Conservation (phyloP, 1,140 invertebrate genomes). For the Phortica variegata region DNA sequence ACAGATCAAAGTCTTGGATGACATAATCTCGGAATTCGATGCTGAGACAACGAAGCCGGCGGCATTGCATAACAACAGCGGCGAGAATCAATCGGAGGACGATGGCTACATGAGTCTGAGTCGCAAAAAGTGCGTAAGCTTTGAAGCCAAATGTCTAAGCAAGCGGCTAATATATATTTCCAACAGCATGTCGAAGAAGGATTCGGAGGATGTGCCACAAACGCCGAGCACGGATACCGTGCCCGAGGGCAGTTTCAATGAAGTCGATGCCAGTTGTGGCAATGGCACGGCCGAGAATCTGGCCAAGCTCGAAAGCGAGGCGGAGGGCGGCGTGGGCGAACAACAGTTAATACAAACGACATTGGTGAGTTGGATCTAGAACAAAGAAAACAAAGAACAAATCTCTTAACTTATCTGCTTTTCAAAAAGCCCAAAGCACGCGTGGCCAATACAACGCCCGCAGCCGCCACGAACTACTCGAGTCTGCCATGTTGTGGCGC, state of each 20-base stretch:
- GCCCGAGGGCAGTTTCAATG: constrained; percentile 44
- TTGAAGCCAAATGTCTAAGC: constrained; percentile 4
- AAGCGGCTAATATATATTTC: too few species aligned
- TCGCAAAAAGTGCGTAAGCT: constrained; percentile 66
- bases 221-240: constrained; percentile 46
- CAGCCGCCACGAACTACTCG: constrained; percentile 47
- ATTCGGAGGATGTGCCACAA: constrained; percentile 48
- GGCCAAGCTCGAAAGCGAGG: constrained; percentile 42
- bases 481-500: constrained; percentile 53
- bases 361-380: constrained; percentile 29
- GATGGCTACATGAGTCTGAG: constrained; percentile 89
- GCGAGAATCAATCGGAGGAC: constrained; percentile 82
- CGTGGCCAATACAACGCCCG: constrained; percentile 34
- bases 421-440: constrained; percentile 45
- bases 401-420: background rate
- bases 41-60: constrained; percentile 62
- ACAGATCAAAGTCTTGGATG: constrained; percentile 80
- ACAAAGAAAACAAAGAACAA: constrained; percentile 34
- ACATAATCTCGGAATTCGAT: constrained; percentile 85
- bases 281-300: constrained; percentile 40
- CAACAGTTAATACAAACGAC: constrained; percentile 45
- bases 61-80: constrained; percentile 58
- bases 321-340: constrained; percentile 31
- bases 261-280: constrained; percentile 20
- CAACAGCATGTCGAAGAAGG: constrained; percentile 47